Base-by-base conservation (phyloP, 2,113 vertebrate species). In the Paramisgurnus dabryanus region DNA sequence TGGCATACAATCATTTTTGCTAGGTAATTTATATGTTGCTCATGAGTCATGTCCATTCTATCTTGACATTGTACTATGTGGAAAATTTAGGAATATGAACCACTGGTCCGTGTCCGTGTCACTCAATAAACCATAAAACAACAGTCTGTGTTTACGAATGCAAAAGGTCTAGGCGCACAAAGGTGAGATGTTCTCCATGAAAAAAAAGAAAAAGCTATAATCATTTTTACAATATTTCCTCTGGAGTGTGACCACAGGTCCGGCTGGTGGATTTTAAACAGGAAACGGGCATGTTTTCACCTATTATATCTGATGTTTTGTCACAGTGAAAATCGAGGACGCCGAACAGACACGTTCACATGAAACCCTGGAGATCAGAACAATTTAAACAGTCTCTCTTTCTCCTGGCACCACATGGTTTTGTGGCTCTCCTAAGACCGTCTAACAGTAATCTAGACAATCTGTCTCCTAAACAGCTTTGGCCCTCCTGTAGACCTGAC, bases 271-370 rank as follows among this genome's bases (percentile, higher is more conserved):
- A 61, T 70, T 80, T 82, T 13, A 39, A 39, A 67, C 80, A 84
- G 83, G 75, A 84, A 83, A 71, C 58, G 58, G 58, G n/a, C 39
- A 47, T 58, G 79, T 55, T 82, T 57, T 70, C 49, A 53, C 34
- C 50, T 60, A 50, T 58, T 85, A 85, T 85, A 85, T 85, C 79
- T 78, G 81, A 76, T 81, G 49, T 39, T 71, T 77, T 77, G 67
- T 74, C 83, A 57, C n/a, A 41, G 60, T 76, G 49, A 57, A 79
- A 70, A 45, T 15, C 60, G 43, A 66, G 78, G 68, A 81, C 70
- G 68, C 50, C 50, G 67, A 77, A 63, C 81, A 85, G 79, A 77
- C 45, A 9, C 80, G 58, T 69, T 65, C 80, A 81, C 45, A 9
- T 57, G n/a, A 78, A 78, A 34, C 79, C n/a, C 63, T 76, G 39